Base-by-base conservation (phyloP, 2,888 invertebrate species). In the Dyspetes luteomarginatus region DNA sequence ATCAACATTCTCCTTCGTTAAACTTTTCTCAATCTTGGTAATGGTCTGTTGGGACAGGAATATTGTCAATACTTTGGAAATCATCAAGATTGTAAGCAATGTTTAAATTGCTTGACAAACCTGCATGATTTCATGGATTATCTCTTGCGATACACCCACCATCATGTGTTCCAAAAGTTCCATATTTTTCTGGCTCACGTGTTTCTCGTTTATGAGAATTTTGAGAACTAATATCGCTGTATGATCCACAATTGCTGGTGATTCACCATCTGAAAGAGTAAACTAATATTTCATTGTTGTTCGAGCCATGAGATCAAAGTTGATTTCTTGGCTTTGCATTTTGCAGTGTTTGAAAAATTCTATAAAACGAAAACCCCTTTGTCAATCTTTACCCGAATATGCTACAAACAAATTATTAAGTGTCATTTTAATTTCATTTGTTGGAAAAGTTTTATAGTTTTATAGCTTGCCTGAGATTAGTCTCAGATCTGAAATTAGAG, bases 181-280 rank as follows among this genome's bases (percentile, higher is more conserved):
- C 1, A 93, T 89, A 87, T 95, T 94, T 83, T 94, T 94, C 45
- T 94, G 92, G 88, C 94, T 93, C 5, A 95, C 93, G 67, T 94
- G 92, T 65, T 93, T 93, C 73, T 94, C 93, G 65, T 94, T 93
- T 0, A 95, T 90, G 86, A 96, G 94, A 88, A 95, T 91, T 84
- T 94, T 92, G 1, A 96, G 91, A 0, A 94, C 91, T 85, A 94
- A 93, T 0, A 96, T 92, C 0, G 94, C 90, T 0, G 95, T 94
- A 90, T 95, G 95, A 85, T 96, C 94, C 5, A 95, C 92, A 4
- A 95, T 91, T 78, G 94, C 93, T 81, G 93, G 91, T 41, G 94
- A 86, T 83, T 94, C 94, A 52, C 95, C 95, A 22, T 87, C 91
- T 86, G 88, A 84, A 84, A 83, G 79, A 68, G 65, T 43, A 62